Conservation (phyloP, 2,888 invertebrate genomes). For the Dynastes tityus region DNA sequence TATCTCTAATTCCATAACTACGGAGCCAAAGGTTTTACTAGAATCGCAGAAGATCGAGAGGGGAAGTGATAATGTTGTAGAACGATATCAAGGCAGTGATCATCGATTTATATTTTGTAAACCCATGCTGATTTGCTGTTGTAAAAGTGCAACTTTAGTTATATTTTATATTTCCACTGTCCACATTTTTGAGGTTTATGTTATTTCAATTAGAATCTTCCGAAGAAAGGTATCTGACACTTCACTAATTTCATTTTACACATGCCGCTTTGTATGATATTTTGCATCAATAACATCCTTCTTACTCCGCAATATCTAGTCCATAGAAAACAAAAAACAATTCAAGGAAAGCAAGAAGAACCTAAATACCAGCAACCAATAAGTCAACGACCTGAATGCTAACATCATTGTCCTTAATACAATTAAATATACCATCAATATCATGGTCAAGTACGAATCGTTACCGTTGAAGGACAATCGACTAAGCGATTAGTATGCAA, state of each 20-base stretch:
- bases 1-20: too few species aligned
- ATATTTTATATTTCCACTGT: too few species aligned
- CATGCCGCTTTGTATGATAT: background rate
- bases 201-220: too few species aligned
- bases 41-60: too few species aligned
- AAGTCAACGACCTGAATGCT: slow-evolving; percentile 58
- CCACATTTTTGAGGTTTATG: too few species aligned
- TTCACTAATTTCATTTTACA: background rate
- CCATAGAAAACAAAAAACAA: slow-evolving; percentile 55
- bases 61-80: too few species aligned
- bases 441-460: slow-evolving; percentile 42
- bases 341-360: slow-evolving; percentile 58
- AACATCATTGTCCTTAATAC: slow-evolving; percentile 57
- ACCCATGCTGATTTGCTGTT: too few species aligned
- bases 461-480: slow-evolving; percentile 35
- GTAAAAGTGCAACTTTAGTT: too few species aligned
- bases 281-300: background rate
- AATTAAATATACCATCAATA: slow-evolving; percentile 33
- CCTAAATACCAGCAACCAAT: slow-evolving; percentile 56
- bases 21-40: too few species aligned
- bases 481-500: slow-evolving; percentile 56
- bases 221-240: too few species aligned
- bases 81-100: too few species aligned
- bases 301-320: slow-evolving; percentile 44
- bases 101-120: too few species aligned